phyloP scores from a whole-genome alignment of 2,113 vertebrate species.

The Pithys albifrons region DNA sequence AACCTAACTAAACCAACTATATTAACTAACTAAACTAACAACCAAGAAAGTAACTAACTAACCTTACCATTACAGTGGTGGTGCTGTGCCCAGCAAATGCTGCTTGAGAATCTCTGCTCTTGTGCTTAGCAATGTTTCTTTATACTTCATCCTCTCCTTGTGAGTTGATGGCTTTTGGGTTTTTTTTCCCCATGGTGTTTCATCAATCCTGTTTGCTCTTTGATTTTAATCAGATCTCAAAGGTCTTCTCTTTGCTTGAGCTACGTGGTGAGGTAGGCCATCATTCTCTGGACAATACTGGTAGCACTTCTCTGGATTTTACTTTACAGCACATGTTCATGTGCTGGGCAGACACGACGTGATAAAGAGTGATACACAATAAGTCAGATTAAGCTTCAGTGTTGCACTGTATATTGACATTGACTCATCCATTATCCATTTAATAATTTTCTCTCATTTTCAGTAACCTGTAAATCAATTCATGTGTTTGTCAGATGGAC shows the following conservation, averaged over 20 bases:
- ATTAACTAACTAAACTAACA: too few relatives aligned
- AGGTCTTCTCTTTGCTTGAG: background rate
- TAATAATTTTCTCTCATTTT: background rate
- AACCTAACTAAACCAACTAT: too few relatives aligned
- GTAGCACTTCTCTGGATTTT: background rate
- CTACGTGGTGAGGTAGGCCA: background rate
- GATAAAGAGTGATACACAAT: background rate
- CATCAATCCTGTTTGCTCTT: background rate
- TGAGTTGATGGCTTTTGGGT: background rate
- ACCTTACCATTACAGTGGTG: background rate
- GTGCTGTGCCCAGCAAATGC: background rate
- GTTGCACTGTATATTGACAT: background rate
- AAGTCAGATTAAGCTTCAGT: background rate
- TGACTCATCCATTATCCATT: background rate
- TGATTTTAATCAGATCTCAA: background rate
- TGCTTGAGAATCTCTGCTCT: background rate
- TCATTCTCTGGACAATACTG: background rate
- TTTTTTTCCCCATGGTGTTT: background rate
- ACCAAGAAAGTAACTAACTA: too few relatives aligned
- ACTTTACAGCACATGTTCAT: background rate
- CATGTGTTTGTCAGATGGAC: background rate
- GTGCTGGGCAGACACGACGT: accelerated
- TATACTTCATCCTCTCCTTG: background rate
- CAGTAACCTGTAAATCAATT: background rate
- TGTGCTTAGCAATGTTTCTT: background rate